Conservation (phyloP, 2,888 invertebrate genomes). For the Molorchus minor region DNA sequence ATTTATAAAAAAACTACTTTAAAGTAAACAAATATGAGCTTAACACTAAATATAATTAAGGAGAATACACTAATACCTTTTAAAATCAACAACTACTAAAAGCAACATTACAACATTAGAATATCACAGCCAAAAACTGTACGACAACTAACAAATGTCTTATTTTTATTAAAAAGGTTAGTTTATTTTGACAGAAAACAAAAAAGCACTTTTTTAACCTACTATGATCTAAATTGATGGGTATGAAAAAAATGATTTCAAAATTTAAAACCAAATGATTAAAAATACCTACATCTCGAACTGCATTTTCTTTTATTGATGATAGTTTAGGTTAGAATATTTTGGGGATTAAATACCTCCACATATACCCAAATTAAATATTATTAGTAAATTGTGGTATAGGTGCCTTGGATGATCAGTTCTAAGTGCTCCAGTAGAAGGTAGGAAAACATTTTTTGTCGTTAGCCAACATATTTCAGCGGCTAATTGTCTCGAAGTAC, state of each 20-base stretch:
- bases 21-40: not conserved
- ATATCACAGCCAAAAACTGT: not conserved
- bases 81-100: constrained; percentile 4
- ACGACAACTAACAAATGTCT: not conserved
- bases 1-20: not conserved
- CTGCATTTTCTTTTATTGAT: not conserved
- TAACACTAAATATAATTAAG: not conserved
- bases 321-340: constrained; percentile 14
- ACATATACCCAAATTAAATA: not conserved
- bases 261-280: not conserved
- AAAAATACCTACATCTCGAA: not conserved
- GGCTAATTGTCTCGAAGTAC: not conserved
- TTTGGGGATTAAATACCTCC: not conserved
- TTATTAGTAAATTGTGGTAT: not conserved
- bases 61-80: constrained; percentile 1
- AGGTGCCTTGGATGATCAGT: not conserved
- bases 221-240: not conserved
- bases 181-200: constrained; percentile 10
- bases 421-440: not conserved
- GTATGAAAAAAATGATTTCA: not conserved
- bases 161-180: not conserved
- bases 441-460: not conserved
- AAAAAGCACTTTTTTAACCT: constrained; percentile 6
- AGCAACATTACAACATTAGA: not conserved
- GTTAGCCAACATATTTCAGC: constrained; percentile 9